Percentiles rank a stretch among this genome's conserved stretches.
phyloP scores from a whole-genome alignment of 2,797 vertebrate species.

The Pangasius larnaudii region DNA sequence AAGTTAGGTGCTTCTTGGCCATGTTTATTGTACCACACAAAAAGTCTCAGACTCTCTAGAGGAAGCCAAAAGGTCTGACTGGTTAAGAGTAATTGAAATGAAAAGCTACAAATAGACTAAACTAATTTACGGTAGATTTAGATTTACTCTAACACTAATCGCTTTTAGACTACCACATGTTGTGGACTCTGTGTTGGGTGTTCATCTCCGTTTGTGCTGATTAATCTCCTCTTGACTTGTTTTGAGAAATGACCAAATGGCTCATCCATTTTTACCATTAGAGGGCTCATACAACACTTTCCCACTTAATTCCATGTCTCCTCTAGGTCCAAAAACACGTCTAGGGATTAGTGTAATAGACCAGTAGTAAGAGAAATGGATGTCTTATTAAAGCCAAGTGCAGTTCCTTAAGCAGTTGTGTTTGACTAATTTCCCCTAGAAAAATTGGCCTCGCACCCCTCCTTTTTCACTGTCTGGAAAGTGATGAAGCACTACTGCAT shows the following conservation, averaged over 20 bases:
- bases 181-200: too few species aligned
- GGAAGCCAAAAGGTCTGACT: background rate
- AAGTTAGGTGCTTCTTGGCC: background rate
- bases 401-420: constrained; percentile 16
- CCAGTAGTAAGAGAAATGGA: constrained; percentile 39
- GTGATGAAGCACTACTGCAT: constrained; percentile 27
- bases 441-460: constrained; percentile 18
- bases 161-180: background rate
- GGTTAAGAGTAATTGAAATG: background rate
- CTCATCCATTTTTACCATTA: background rate
- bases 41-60: background rate
- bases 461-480: constrained; percentile 17
- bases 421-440: constrained; percentile 39
- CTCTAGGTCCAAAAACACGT: constrained; percentile 23
- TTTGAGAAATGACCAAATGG: background rate
- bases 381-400: constrained; percentile 23
- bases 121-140: background rate
- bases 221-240: background rate
- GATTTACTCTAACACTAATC: background rate
- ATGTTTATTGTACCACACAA: background rate
- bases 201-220: background rate
- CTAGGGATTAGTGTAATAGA: background rate
- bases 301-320: background rate
- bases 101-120: background rate
- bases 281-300: constrained; percentile 1